These are phyloP conservation scores for Naso thynnoides DNA, from an alignment of 2,797 vertebrate genomes.

Conservation along the genomic window DNA sequence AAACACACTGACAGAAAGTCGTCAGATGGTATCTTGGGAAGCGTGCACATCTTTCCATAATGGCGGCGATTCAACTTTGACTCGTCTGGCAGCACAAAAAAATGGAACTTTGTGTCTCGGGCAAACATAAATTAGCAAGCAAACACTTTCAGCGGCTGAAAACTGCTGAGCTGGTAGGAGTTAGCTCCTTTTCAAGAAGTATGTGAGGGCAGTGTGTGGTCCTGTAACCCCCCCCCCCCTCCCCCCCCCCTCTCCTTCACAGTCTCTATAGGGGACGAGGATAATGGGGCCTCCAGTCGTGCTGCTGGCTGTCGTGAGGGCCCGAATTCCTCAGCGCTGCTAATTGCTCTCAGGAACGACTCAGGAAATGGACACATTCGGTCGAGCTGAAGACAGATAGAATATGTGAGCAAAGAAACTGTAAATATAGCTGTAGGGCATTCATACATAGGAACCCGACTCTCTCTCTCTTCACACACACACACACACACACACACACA, in stretches of 20 bases:
- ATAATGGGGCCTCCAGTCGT: conserved; percentile 71
- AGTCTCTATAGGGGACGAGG: conserved; percentile 66
- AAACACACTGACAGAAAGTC: conserved; percentile 36
- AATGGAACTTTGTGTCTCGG: conserved; percentile 6
- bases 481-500: conserved; percentile 49
- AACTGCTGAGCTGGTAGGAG: not conserved
- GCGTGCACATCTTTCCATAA: conserved; percentile 22
- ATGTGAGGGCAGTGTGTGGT: conserved; percentile 56
- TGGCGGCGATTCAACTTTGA: conserved; percentile 30
- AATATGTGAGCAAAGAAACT: conserved; percentile 58
- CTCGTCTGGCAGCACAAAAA: conserved; percentile 31
- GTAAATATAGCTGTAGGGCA: not conserved
- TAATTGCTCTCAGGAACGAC: conserved; percentile 80
- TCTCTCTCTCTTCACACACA: not conserved
- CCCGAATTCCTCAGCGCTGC: conserved; percentile 74
- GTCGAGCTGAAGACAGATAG: conserved; percentile 66
- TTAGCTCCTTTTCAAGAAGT: conserved; percentile 31
- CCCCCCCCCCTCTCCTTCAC: conserved; percentile 27
- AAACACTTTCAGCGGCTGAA: conserved; percentile 34
- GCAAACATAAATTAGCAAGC: conserved; percentile 28
- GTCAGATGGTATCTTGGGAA: conserved; percentile 45
- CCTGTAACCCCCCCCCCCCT: conserved; percentile 1
- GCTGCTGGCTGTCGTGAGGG: conserved; percentile 57
- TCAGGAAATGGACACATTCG: conserved; percentile 79
- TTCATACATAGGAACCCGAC: conserved; percentile 28